phyloP scores from a whole-genome alignment of 1,140 invertebrate species.

The Drosophila cardini region DNA sequence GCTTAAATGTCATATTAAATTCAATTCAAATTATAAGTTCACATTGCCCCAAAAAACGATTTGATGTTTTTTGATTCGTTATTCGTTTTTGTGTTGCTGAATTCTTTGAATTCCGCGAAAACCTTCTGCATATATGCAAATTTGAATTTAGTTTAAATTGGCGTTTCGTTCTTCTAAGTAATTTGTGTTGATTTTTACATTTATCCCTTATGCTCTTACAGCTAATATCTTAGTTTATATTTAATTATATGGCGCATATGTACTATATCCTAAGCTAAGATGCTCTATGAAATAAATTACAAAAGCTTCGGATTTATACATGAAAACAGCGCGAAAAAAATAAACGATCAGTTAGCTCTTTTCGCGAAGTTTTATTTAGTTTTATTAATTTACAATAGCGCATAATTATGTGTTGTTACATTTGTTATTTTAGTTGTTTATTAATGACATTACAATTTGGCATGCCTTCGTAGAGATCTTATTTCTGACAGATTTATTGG shows the following conservation, averaged over 20 bases:
- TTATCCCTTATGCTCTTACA: slow-evolving; percentile 49
- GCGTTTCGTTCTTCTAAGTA: slow-evolving; percentile 79
- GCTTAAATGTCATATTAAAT: slow-evolving; percentile 29
- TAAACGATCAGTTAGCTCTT: slow-evolving; percentile 18
- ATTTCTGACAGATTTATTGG: slow-evolving; percentile 14
- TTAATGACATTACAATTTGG: slow-evolving; percentile 18
- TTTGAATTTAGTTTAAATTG: slow-evolving; percentile 64
- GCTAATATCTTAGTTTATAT: slow-evolving; percentile 12
- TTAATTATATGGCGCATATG: slow-evolving; percentile 9
- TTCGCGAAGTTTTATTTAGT: slow-evolving; percentile 27
- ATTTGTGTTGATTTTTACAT: slow-evolving; percentile 68
- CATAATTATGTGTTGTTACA: slow-evolving; percentile 51
- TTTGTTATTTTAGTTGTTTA: slow-evolving; percentile 31
- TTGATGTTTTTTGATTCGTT: slow-evolving; percentile 10
- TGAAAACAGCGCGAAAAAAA: slow-evolving; percentile 41
- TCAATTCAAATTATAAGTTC: slow-evolving; percentile 52
- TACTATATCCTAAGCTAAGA: slow-evolving; percentile 49
- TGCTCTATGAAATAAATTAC: slow-evolving; percentile 80
- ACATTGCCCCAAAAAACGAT: slow-evolving; percentile 46
- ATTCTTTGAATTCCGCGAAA: slow-evolving; percentile 71
- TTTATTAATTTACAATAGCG: slow-evolving; percentile 72
- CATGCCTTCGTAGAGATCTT: slow-evolving; percentile 5
- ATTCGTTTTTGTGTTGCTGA: slow-evolving; percentile 29
- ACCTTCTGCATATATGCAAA: slow-evolving; percentile 20
- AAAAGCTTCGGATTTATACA: slow-evolving; percentile 79